phyloP scores from a whole-genome alignment of 2,797 vertebrate species.

The Manis javanica region DNA sequence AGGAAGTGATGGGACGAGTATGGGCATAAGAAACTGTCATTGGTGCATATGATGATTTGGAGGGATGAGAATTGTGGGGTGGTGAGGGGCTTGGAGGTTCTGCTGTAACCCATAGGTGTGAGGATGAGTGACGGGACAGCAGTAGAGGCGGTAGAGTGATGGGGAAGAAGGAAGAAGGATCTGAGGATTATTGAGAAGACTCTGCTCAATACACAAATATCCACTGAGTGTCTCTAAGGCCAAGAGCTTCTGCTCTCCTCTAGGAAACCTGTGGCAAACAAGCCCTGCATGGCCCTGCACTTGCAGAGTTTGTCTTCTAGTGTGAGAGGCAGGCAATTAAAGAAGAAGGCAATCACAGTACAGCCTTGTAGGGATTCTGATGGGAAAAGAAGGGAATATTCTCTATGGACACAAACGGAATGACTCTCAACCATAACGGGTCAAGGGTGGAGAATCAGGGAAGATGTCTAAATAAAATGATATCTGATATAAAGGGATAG shows the following conservation, averaged over 20 bases:
- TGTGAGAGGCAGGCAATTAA: neutral
- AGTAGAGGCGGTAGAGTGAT: neutral
- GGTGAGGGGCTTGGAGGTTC: neutral
- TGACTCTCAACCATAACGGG: neutral
- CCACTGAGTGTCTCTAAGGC: neutral
- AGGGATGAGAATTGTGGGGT: neutral
- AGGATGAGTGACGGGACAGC: neutral
- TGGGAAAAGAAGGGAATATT: neutral
- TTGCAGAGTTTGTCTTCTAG: neutral
- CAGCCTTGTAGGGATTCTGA: neutral
- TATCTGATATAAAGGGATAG: neutral
- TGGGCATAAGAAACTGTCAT: neutral
- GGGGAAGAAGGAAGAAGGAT: neutral
- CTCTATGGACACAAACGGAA: neutral
- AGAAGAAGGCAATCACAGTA: neutral
- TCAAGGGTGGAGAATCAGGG: neutral
- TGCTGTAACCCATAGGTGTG: neutral
- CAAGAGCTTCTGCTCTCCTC: neutral
- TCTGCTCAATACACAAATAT: neutral
- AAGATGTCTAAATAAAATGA: neutral
- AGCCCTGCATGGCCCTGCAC: rapidly evolving
- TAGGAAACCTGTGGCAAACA: neutral
- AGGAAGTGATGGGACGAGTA: neutral
- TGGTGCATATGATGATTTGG: neutral
- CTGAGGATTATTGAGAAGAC: neutral